phyloP scores from a whole-genome alignment of 2,888 invertebrate genomes.

The Oligia fasciuncula region DNA sequence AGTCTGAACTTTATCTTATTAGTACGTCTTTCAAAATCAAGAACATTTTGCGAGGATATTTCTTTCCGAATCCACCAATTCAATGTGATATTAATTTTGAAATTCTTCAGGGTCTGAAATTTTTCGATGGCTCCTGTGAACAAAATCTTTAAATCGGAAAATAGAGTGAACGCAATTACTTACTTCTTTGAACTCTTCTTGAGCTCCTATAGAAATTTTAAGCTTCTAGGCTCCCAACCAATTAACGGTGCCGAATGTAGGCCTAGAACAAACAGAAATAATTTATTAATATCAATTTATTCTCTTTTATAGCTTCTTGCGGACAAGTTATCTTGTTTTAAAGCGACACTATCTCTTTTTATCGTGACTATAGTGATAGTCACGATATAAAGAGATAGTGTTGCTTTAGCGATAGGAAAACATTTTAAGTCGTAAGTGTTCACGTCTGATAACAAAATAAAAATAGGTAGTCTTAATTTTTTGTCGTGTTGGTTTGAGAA shows the following conservation, averaged over 20 bases:
- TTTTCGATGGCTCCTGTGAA: constrained; percentile 70
- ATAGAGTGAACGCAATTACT: constrained; percentile 79
- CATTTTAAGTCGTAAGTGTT: not conserved
- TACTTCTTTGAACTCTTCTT: constrained; percentile 88
- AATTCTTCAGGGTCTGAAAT: constrained; percentile 40
- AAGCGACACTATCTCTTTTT: constrained; percentile 40
- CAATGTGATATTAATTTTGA: constrained; percentile 11
- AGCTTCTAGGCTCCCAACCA: constrained; percentile 86
- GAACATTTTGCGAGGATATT: not conserved
- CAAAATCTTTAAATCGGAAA: constrained; percentile 71
- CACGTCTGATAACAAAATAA: constrained; percentile 9
- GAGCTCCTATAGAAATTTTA: constrained; percentile 89
- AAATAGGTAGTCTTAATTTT: constrained; percentile 7
- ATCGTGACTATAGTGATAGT: constrained; percentile 15
- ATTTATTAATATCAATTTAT: constrained; percentile 7
- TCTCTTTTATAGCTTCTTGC: constrained; percentile 3
- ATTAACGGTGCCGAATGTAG: constrained; percentile 81
- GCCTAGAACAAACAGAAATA: constrained; percentile 83
- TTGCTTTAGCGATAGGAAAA: constrained; percentile 5
- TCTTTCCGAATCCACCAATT: constrained; percentile 32
- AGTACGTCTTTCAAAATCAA: constrained; percentile 1
- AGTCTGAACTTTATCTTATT: constrained; percentile 2
- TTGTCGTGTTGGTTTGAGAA: constrained; percentile 17
- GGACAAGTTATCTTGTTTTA: constrained; percentile 16
- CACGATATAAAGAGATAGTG: too few relatives aligned